Evolutionary conservation across 2,888 invertebrate species (phyloP).

Genomic region (Philereme vetulata): DNA sequence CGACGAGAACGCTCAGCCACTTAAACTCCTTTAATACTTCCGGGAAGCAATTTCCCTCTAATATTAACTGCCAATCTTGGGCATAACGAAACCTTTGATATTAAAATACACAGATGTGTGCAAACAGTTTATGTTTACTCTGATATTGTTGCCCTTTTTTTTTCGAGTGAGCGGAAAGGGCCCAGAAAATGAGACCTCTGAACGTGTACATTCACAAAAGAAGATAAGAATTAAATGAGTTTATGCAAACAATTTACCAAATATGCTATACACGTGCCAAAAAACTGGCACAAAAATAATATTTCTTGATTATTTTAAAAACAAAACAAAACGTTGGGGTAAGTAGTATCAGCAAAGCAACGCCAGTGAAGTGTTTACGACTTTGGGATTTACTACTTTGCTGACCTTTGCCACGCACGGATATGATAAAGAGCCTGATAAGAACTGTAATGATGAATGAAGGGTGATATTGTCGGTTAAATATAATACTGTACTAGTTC

Average conservation of each 20-base stretch:
- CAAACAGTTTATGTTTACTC: slow-evolving; percentile 37
- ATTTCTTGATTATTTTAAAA: slow-evolving; percentile 15
- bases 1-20: slow-evolving; percentile 57
- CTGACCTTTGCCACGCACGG: slow-evolving; percentile 27
- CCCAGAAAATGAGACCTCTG: slow-evolving; percentile 49
- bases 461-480: slow-evolving; percentile 12
- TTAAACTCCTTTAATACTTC: slow-evolving; percentile 68
- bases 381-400: slow-evolving; percentile 25
- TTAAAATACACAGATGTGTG: slow-evolving; percentile 46
- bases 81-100: slow-evolving; percentile 59
- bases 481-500: slow-evolving; percentile 15
- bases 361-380: slow-evolving; percentile 27
- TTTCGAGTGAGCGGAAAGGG: slow-evolving; percentile 47
- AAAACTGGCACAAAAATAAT: slow-evolving; percentile 30
- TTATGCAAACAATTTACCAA: slow-evolving; percentile 52
- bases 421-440: slow-evolving; percentile 22
- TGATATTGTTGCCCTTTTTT: slow-evolving; percentile 44
- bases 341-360: slow-evolving; percentile 22
- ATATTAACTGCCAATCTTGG: slow-evolving; percentile 65
- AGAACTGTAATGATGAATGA: slow-evolving; percentile 20
- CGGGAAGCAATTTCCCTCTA: slow-evolving; percentile 59
- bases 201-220: slow-evolving; percentile 49
- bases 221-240: slow-evolving; percentile 54
- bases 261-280: slow-evolving; percentile 41
- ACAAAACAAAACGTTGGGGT: slow-evolving; percentile 14